phyloP scores from a whole-genome alignment of 1,140 invertebrate genomes.

The Metaphire vulgaris region DNA sequence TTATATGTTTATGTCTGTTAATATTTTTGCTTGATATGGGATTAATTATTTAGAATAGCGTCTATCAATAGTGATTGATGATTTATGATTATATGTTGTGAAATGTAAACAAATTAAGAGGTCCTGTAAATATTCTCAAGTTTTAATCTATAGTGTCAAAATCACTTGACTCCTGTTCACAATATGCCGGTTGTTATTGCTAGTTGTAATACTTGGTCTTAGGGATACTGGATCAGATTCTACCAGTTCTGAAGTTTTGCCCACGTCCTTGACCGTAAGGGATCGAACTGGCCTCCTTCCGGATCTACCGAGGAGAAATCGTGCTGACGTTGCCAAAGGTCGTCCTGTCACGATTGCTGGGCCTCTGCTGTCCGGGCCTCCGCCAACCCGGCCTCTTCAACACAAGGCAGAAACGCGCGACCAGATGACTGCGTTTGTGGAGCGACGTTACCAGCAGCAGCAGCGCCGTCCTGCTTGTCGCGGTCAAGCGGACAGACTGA shows the following conservation, averaged over 20 bases:
- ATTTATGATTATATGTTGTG: too few species aligned
- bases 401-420: background rate
- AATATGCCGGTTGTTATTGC: too few species aligned
- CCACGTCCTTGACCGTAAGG: too few species aligned
- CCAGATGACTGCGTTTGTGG: background rate
- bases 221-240: background rate
- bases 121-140: too few species aligned
- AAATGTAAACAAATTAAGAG: too few species aligned
- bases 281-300: background rate
- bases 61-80: too few species aligned
- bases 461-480: background rate
- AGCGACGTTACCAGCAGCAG: background rate
- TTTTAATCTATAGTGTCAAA: too few species aligned
- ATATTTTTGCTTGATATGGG: too few species aligned
- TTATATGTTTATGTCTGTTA: too few species aligned
- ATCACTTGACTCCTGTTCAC: too few species aligned
- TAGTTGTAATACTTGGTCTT: background rate
- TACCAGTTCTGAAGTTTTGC: background rate
- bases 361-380: background rate
- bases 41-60: too few species aligned
- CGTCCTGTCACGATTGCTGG: background rate
- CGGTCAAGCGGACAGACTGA: background rate
- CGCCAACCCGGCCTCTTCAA: background rate
- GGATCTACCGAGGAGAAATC: background rate
- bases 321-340: background rate